phyloP scores from a whole-genome alignment of 2,113 vertebrate species.

The Dipodomys spectabilis region DNA sequence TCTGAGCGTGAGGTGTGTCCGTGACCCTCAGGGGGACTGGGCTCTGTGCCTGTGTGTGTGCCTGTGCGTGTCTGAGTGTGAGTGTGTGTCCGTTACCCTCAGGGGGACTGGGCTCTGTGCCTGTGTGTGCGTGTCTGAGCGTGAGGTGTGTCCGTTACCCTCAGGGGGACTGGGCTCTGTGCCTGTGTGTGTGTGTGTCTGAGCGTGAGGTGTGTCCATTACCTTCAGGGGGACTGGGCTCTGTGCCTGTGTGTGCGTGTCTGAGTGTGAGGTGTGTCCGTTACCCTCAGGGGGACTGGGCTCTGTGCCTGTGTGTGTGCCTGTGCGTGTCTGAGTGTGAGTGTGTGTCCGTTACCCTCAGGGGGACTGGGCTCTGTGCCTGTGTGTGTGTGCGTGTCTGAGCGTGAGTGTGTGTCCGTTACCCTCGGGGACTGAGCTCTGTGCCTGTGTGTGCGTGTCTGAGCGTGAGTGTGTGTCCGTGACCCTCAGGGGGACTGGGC shows the following conservation, averaged over 20 bases:
- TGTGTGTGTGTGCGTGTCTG: not conserved
- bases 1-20: not conserved
- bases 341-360: slow-evolving; percentile 30
- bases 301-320: not conserved
- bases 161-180: slow-evolving; percentile 43
- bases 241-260: not conserved
- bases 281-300: slow-evolving; percentile 54
- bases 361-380: slow-evolving; percentile 41
- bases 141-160: slow-evolving; percentile 12
- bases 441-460: not conserved
- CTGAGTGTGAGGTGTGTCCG: not conserved
- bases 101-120: slow-evolving; percentile 43
- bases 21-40: slow-evolving; percentile 51
- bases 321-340: not conserved
- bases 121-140: not conserved
- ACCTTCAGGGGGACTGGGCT: slow-evolving; percentile 46
- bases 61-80: not conserved
- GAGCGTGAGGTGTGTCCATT: not conserved
- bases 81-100: slow-evolving; percentile 27
- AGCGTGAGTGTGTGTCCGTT: not conserved
- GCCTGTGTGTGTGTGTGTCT: slow-evolving; percentile 1
- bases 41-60: not conserved
- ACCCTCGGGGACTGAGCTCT: slow-evolving; percentile 44
- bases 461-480: not conserved
- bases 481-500: slow-evolving; percentile 50